phyloP scores from a whole-genome alignment of 2,797 vertebrate genomes.

The Emys orbicularis region DNA sequence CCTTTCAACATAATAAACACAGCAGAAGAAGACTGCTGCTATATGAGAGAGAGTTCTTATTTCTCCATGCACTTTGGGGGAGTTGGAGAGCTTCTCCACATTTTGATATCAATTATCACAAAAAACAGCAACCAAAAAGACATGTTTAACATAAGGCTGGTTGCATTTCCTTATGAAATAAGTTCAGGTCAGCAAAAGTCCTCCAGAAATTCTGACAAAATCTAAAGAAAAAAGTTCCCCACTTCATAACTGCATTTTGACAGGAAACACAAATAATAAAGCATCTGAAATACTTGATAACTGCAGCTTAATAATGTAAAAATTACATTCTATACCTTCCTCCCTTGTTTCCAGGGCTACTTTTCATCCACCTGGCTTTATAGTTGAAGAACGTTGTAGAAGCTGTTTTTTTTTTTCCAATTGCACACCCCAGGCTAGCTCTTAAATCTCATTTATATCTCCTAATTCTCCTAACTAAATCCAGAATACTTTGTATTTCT shows the following conservation, averaged over 20 bases:
- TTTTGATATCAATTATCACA: too few relatives aligned
- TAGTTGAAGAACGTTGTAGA: not conserved
- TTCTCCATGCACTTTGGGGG: too few relatives aligned
- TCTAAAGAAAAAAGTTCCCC: constrained; percentile 8
- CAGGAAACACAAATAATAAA: not conserved
- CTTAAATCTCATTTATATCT: constrained; percentile 12
- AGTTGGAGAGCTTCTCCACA: too few relatives aligned
- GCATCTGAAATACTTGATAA: not conserved
- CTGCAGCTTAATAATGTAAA: not conserved
- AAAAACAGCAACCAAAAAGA: too few relatives aligned
- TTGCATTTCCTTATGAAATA: not conserved
- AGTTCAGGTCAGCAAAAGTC: not conserved
- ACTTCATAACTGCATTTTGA: not conserved
- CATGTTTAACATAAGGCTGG: too few relatives aligned
- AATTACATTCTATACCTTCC: not conserved
- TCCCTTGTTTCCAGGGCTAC: not conserved
- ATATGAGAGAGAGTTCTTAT: too few relatives aligned
- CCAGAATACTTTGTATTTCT: not conserved
- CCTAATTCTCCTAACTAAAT: constrained; percentile 11
- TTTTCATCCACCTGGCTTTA: constrained; percentile 10
- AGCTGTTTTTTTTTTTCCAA: not conserved
- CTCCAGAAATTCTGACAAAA: not conserved
- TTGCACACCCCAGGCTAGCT: not conserved
- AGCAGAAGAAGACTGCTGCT: too few relatives aligned
- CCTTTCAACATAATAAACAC: not conserved